Conservation (phyloP, 2,797 vertebrate genomes). For the Enteromius unitaeniatus region DNA sequence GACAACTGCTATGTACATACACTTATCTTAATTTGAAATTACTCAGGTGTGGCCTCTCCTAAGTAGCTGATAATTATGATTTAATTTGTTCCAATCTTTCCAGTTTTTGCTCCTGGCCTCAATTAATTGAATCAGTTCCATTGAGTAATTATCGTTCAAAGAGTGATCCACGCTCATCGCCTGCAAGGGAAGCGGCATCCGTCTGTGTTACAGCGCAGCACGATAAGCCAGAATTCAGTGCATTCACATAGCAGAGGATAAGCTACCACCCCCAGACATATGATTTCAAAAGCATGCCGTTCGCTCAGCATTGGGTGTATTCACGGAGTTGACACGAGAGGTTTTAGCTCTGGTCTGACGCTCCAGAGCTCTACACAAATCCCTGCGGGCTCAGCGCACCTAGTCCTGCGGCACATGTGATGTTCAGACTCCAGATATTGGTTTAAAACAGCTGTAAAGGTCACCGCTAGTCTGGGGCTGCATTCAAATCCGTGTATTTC, state of each 20-base stretch:
- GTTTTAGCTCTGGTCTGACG: slow-evolving; percentile 36
- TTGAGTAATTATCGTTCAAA: slow-evolving; percentile 38
- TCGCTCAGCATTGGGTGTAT: slow-evolving; percentile 12
- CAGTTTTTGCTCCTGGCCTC: slow-evolving; percentile 36
- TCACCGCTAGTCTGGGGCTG: slow-evolving; percentile 10
- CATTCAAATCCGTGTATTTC: neutral
- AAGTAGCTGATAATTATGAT: slow-evolving; percentile 60
- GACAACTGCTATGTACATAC: slow-evolving; percentile 26
- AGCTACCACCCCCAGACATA: slow-evolving; percentile 34
- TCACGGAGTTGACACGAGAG: slow-evolving; percentile 23
- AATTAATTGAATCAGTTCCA: slow-evolving; percentile 58
- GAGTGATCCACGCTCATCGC: slow-evolving; percentile 16
- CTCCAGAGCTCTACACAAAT: slow-evolving; percentile 22
- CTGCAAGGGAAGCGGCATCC: slow-evolving; percentile 30
- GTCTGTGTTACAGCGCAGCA: neutral
- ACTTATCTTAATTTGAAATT: slow-evolving; percentile 53
- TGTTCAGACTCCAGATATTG: slow-evolving; percentile 26
- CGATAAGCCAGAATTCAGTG: slow-evolving; percentile 34
- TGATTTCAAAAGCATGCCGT: slow-evolving; percentile 29
- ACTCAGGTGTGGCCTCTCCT: slow-evolving; percentile 47
- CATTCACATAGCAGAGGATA: slow-evolving; percentile 24
- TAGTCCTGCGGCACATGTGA: slow-evolving; percentile 5
- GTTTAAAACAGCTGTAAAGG: slow-evolving; percentile 31
- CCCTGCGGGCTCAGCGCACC: slow-evolving; percentile 18
- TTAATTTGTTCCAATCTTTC: slow-evolving; percentile 53